Percentiles rank a stretch among this genome's conserved stretches.
These are phyloP conservation scores for Ctenoplectra terminalis DNA, from an alignment of 1,140 invertebrate genomes.

Conservation along the genomic window DNA sequence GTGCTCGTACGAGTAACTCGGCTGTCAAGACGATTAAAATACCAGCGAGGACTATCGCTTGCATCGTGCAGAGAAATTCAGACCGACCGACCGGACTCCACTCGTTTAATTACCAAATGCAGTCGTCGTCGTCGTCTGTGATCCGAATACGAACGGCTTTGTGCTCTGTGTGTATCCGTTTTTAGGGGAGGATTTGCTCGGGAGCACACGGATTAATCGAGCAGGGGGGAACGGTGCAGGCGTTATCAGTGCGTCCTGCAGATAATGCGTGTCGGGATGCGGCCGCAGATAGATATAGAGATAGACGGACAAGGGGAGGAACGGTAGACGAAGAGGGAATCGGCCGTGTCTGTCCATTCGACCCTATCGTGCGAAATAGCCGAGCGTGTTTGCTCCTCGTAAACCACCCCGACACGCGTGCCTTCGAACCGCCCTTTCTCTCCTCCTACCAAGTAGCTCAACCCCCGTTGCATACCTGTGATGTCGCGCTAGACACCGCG, in stretches of 20 bases:
- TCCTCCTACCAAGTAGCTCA: not conserved
- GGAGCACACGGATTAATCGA: constrained; percentile 60
- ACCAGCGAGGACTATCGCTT: constrained; percentile 26
- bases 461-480: constrained; percentile 51
- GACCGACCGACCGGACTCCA: constrained; percentile 29
- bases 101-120: constrained; percentile 66
- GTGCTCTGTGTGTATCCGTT: constrained; percentile 55
- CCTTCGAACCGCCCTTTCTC: constrained; percentile 20
- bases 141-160: constrained; percentile 37
- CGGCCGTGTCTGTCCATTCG: constrained; percentile 53
- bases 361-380: constrained; percentile 58
- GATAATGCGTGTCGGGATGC: constrained; percentile 68
- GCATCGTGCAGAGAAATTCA: constrained; percentile 13
- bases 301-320: constrained; percentile 19
- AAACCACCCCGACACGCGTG: constrained; percentile 63
- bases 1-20: not conserved
- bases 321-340: constrained; percentile 25
- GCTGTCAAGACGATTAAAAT: constrained; percentile 62
- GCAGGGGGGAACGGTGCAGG: constrained; percentile 44
- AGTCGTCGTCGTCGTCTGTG: constrained; percentile 52
- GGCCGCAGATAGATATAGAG: constrained; percentile 48
- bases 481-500: constrained; percentile 46
- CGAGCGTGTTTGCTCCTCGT: constrained; percentile 69
- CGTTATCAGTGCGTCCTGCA: constrained; percentile 65
- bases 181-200: constrained; percentile 65